A percentile compares a stretch with the other conserved stretches of the same genome.
Evolutionary conservation across 2,888 invertebrate species (phyloP).

Genomic region (Drosophila silvestris): DNA sequence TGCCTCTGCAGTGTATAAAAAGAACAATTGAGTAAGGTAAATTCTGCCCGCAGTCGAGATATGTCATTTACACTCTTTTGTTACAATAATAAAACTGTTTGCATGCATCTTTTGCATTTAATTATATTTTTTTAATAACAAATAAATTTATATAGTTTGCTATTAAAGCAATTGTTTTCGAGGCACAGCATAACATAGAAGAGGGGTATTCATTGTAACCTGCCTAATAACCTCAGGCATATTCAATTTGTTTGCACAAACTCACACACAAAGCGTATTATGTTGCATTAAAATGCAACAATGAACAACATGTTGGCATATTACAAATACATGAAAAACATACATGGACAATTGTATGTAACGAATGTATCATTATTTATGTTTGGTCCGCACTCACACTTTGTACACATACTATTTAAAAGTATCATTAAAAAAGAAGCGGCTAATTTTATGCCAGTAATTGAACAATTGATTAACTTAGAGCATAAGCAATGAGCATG

Average conservation of each 20-base stretch:
- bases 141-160: neutral
- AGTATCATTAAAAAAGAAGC: constrained; percentile 11
- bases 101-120: neutral
- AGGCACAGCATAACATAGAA: neutral
- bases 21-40: neutral
- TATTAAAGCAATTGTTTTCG: neutral
- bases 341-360: neutral
- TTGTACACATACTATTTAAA: constrained; percentile 2
- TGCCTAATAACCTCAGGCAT: neutral
- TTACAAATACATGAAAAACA: neutral
- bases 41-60: neutral
- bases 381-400: constrained; percentile 15
- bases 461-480: constrained; percentile 24
- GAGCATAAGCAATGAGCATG: constrained; percentile 27
- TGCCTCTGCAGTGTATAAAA: neutral
- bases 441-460: constrained; percentile 9
- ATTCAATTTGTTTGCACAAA: constrained; percentile 24
- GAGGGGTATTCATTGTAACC: neutral
- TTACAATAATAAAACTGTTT: neutral
- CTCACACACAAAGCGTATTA: constrained; percentile 10
- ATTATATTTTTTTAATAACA: neutral
- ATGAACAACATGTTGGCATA: constrained; percentile 19
- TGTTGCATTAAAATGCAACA: constrained; percentile 19
- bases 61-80: neutral
- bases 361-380: neutral